phyloP scores from a whole-genome alignment of 64 coral and sea anemone species.

The Montipora cactus region DNA sequence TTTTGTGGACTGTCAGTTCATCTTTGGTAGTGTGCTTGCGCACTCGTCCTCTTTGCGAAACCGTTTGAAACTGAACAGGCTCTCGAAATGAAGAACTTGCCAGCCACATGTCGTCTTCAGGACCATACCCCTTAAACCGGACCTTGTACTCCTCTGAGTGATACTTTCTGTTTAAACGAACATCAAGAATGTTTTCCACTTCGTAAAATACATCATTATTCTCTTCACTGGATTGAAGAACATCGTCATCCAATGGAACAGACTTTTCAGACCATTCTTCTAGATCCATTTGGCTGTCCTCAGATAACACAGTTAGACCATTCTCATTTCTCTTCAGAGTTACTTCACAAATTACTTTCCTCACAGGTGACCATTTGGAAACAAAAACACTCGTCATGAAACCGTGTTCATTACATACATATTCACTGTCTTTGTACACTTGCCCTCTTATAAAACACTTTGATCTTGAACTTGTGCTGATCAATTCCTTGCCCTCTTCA shows the following conservation, averaged over 20 bases:
- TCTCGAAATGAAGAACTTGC: conserved; percentile 12
- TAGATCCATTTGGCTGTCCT: not conserved
- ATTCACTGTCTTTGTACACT: not conserved
- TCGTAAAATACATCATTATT: not conserved
- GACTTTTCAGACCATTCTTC: not conserved
- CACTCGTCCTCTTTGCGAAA: not conserved
- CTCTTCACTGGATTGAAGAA: not conserved
- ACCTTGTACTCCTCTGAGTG: not conserved
- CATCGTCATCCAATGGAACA: not conserved
- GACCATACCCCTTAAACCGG: not conserved
- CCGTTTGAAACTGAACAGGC: conserved; percentile 8
- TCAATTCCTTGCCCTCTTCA: conserved; percentile 20
- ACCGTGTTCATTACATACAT: not conserved
- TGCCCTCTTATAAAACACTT: not conserved
- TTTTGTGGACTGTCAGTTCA: not conserved
- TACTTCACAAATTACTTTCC: not conserved
- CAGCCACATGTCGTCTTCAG: conserved; percentile 20
- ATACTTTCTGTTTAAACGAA: not conserved
- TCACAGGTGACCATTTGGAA: not conserved
- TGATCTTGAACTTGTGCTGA: conserved; percentile 1
- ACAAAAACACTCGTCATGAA: conserved; percentile 5
- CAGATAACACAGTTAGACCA: not conserved
- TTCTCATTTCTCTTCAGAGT: not conserved
- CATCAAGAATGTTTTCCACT: too few species aligned
- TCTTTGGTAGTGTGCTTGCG: conserved; percentile 1